Evolutionary conservation across 2,888 invertebrate species (phyloP), one percentile per base, ranked within the genome.

Genomic region (Hirtodrosophila cameraria): DNA sequence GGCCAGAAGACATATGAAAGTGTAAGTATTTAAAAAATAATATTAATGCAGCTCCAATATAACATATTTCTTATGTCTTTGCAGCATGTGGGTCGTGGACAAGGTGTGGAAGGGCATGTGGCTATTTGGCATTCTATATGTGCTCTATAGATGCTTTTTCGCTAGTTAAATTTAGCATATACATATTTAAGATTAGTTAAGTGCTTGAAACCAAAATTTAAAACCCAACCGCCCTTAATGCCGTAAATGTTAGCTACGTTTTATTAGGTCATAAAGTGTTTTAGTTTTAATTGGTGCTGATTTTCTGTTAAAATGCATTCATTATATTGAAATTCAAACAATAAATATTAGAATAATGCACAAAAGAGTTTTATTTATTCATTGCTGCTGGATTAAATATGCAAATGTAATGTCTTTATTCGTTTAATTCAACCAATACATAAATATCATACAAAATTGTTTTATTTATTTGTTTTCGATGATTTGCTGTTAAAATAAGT

Each of bases 11-110:
- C 96, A 96, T 77, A 94, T 96, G 94, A 94, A 91, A 92, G 90
- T 96, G 96, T 96, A 92, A 94, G 94, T 90, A 28, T 16, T 7
- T 16, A 33, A 16, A 30, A 30, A 5, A 12, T 9, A n/a, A 1
- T 2, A 16, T 27, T 3, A 9, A 3, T 20, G 8, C 8, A 8
- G 4, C 5, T 20, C 1, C 1, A 13, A 16, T 39, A 7, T 49
- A 5, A 27, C 7, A 27, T 39, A 27, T 39, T n/a, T 30, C 4
- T 15, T 1, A 23, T 58, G 25, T 49, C 5, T 2, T 93, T 91
- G 16, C 92, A 97, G 97, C 49, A 97, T 97, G 96, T 97, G 95
- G 92, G 94, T 93, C 91, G 94, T 97, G 4, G 97, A 97, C 87
- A 91, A 94, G 25, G 88, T 96, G 2, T 93, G 94, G 36, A 94